A percentile compares a stretch with the other conserved stretches of the same genome.
phyloP scores from a whole-genome alignment of 2,113 vertebrate genomes.

The Hemiprocne comata region DNA sequence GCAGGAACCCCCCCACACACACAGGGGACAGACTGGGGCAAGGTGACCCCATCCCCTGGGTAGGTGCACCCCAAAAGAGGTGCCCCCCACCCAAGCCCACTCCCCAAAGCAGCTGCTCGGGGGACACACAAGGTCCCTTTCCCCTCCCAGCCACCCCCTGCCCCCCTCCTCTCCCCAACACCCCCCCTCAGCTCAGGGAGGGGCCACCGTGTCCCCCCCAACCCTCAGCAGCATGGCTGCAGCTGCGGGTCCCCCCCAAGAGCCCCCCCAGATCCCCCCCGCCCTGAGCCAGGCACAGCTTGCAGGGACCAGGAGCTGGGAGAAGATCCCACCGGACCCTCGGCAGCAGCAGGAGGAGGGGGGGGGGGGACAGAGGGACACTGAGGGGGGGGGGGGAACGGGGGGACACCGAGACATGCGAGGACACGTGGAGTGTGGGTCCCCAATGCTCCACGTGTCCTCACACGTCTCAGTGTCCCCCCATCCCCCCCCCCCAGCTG shows the following conservation, averaged over 20 bases:
- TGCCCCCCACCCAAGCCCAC: not conserved
- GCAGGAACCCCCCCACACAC: no score
- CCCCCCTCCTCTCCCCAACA: no score
- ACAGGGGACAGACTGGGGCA: accelerated
- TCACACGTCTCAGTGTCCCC: no score
- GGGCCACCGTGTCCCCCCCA: not conserved
- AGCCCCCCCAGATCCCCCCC: not conserved
- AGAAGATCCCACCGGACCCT: not conserved
- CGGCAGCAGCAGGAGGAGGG: not conserved
- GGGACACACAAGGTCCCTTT: no score
- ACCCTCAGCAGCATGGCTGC: not conserved
- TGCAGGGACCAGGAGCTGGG: not conserved
- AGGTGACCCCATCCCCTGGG: not conserved
- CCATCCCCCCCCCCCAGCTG: no score
- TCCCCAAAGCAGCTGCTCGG: no score
- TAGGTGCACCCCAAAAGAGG: not conserved
- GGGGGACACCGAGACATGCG: no score
- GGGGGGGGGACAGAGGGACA: not conserved
- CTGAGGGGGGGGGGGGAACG: not conserved
- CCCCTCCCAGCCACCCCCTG: no score
- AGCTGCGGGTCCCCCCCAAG: not conserved
- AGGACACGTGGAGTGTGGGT: not conserved
- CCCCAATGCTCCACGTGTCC: no score
- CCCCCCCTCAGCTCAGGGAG: no score
- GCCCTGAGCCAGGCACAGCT: not conserved